A percentile compares a stretch with the other conserved stretches of the same genome.
Evolutionary conservation across 2,113 vertebrate species (phyloP).

Genomic region (Crotalus helleri): DNA sequence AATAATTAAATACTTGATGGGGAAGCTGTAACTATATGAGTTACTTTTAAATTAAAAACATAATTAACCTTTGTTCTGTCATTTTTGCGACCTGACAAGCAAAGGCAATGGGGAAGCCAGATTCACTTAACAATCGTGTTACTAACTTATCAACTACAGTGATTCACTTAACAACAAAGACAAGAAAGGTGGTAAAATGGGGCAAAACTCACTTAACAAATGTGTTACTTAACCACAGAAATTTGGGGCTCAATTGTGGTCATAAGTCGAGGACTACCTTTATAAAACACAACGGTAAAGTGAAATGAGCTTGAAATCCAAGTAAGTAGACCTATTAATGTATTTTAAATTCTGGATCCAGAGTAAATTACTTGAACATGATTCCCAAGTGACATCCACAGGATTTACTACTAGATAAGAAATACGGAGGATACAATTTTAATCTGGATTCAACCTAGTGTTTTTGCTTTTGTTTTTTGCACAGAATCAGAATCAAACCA

Average conservation of each 20-base stretch:
- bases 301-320: background rate
- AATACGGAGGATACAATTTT: background rate
- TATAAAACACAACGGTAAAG: background rate
- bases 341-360: background rate
- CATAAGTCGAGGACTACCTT: background rate
- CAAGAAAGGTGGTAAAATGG: background rate
- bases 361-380: background rate
- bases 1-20: background rate
- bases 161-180: background rate
- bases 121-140: background rate
- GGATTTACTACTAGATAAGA: background rate
- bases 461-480: background rate
- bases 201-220: background rate
- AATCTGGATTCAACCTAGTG: background rate
- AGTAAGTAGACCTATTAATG: background rate
- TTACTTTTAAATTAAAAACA: background rate
- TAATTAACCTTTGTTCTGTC: background rate
- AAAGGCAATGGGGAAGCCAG: background rate
- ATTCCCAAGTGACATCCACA: background rate
- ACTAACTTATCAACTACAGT: background rate
- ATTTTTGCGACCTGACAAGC: background rate
- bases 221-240: background rate
- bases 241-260: background rate
- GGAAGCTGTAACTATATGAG: background rate
- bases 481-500: background rate